phyloP scores from a whole-genome alignment of 1,140 invertebrate species.

The Drosophila pectinifera region DNA sequence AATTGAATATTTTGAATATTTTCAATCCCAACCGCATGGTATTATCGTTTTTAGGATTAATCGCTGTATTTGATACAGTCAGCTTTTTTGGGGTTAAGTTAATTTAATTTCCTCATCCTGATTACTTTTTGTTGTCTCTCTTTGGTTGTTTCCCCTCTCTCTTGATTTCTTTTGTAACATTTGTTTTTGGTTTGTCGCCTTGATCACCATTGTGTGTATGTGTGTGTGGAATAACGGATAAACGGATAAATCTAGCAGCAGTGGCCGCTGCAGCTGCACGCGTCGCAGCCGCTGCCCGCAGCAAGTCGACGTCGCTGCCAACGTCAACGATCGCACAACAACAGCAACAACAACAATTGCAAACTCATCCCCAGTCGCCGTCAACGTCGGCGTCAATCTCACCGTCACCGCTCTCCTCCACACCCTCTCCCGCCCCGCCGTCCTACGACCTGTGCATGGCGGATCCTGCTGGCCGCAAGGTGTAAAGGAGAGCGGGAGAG shows the following conservation, averaged over 20 bases:
- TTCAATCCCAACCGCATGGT: background rate
- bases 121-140: conserved; percentile 20
- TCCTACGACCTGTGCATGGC: conserved; percentile 35
- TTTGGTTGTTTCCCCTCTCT: conserved; percentile 32
- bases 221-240: conserved; percentile 9
- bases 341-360: conserved; percentile 19
- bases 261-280: conserved; percentile 43
- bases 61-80: background rate
- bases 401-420: conserved; percentile 7
- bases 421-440: conserved; percentile 18
- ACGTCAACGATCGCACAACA: conserved; percentile 6
- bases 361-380: conserved; percentile 11
- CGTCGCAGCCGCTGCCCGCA: conserved; percentile 42
- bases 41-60: conserved; percentile 12
- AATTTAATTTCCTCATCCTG: background rate
- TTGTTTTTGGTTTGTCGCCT: conserved; percentile 30
- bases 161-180: conserved; percentile 37
- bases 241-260: conserved; percentile 15
- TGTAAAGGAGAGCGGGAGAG: conserved; percentile 17
- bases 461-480: conserved; percentile 20
- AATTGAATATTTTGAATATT: background rate
- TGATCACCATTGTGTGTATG: conserved; percentile 15
- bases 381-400: conserved; percentile 23
- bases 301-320: conserved; percentile 33
- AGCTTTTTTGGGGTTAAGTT: conserved; percentile 1